phyloP scores from a whole-genome alignment of 2,888 invertebrate genomes.

The Mycalesis mineus region DNA sequence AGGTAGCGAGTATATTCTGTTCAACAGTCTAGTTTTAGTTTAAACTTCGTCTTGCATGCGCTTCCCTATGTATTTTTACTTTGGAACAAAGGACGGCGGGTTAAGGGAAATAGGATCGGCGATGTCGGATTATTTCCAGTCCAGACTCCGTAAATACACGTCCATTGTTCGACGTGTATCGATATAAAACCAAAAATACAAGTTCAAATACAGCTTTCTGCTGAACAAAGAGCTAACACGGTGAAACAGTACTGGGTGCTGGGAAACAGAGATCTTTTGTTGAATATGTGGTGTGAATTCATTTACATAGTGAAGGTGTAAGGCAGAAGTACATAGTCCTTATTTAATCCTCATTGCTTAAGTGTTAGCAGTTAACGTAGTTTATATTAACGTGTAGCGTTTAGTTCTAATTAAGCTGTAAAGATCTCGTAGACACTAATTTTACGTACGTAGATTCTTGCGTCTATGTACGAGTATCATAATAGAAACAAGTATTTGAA shows the following conservation, averaged over 20 bases:
- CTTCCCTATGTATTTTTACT: background rate
- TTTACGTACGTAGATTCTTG: background rate
- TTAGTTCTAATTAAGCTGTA: slow-evolving; percentile 9
- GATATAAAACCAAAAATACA: slow-evolving; percentile 9
- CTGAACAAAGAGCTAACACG: slow-evolving; percentile 20
- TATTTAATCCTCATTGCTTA: slow-evolving; percentile 19
- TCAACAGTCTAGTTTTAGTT: too few relatives aligned
- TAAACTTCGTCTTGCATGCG: too few relatives aligned
- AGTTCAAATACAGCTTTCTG: slow-evolving; percentile 7
- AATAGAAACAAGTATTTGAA: background rate
- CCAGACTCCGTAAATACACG: background rate
- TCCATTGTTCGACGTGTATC: slow-evolving; percentile 10
- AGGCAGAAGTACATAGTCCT: slow-evolving; percentile 16
- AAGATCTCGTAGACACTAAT: background rate
- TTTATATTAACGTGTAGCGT: background rate
- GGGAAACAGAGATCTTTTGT: slow-evolving; percentile 22
- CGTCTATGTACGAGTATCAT: background rate
- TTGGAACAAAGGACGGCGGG: background rate
- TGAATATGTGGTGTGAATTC: slow-evolving; percentile 16
- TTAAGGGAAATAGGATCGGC: background rate
- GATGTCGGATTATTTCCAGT: background rate
- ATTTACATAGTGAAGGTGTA: slow-evolving; percentile 24
- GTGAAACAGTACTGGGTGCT: slow-evolving; percentile 22
- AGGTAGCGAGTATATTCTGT: too few relatives aligned
- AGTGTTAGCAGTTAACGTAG: slow-evolving; percentile 7